A percentile compares a stretch with the other conserved stretches of the same genome.
phyloP scores from a whole-genome alignment of 2,797 vertebrate genomes.

The Gobio occitaniae region DNA sequence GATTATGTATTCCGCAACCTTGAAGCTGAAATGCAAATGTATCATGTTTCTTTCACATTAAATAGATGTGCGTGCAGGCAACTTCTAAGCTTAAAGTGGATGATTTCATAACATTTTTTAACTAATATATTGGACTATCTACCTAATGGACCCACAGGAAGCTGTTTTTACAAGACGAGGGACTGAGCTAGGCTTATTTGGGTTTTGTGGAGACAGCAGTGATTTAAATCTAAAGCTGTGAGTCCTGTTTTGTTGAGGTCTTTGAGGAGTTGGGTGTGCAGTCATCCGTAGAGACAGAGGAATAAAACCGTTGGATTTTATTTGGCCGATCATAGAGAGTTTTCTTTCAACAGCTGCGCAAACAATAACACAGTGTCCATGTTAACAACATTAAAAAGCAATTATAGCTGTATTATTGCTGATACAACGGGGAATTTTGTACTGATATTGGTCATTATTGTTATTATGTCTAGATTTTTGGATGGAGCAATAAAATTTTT shows the following conservation, averaged over 20 bases:
- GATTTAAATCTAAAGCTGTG: conserved; percentile 62
- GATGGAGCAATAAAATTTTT: conserved; percentile 39
- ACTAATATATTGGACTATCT: neutral
- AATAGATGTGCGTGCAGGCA: neutral
- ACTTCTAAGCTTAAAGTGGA: neutral
- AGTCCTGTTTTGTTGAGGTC: conserved; percentile 54
- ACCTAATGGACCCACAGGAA: conserved; percentile 16
- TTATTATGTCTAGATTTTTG: conserved; percentile 54
- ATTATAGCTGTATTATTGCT: conserved; percentile 79
- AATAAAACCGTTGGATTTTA: conserved; percentile 54
- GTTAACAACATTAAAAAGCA: conserved; percentile 83
- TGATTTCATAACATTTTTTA: conserved; percentile 3
- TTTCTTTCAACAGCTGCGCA: conserved; percentile 76
- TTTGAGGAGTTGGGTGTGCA: conserved; percentile 44
- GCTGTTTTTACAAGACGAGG: conserved; percentile 9
- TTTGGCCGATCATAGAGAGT: conserved; percentile 49
- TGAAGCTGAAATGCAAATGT: neutral
- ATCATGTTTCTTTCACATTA: neutral
- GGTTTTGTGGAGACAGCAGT: conserved; percentile 39
- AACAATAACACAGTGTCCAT: conserved; percentile 77
- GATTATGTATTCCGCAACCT: neutral
- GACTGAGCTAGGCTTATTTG: conserved; percentile 43
- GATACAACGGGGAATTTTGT: conserved; percentile 79
- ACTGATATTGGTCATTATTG: conserved; percentile 77
- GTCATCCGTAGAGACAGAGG: conserved; percentile 38